phyloP scores from a whole-genome alignment of 2,113 vertebrate species.

The Onychorhynchus coronatus region DNA sequence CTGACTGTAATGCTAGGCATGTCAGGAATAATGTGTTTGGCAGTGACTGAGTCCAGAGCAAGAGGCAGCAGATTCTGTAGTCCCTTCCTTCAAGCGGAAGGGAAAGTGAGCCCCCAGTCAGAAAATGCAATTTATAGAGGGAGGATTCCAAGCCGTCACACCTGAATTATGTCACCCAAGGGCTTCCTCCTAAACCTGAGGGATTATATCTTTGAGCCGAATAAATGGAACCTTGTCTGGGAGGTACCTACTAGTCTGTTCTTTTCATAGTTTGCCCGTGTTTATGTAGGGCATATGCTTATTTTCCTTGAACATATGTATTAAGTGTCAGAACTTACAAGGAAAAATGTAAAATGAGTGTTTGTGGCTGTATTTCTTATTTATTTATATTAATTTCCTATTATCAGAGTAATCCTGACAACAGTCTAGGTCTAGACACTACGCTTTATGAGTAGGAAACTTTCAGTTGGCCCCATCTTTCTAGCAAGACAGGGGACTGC shows the following conservation, averaged over 20 bases:
- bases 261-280: background rate
- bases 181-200: background rate
- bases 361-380: background rate
- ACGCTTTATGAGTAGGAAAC: background rate
- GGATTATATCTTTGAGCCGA: slow-evolving; percentile 8
- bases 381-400: background rate
- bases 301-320: background rate
- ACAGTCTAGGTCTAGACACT: background rate
- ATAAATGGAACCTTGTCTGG: background rate
- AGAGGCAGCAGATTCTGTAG: background rate
- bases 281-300: background rate
- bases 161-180: slow-evolving; percentile 18
- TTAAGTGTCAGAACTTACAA: background rate
- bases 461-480: background rate
- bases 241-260: background rate
- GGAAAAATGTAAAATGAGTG: background rate
- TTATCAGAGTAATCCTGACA: background rate
- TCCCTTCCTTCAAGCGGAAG: background rate
- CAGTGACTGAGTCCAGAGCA: background rate
- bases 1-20: background rate
- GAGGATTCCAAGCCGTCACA: slow-evolving; percentile 18
- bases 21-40: background rate
- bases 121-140: slow-evolving; percentile 1
- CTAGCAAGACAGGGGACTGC: background rate
- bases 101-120: background rate